Base-by-base conservation (phyloP, 2,888 invertebrate species). In the Tricholauxania praeusta region DNA sequence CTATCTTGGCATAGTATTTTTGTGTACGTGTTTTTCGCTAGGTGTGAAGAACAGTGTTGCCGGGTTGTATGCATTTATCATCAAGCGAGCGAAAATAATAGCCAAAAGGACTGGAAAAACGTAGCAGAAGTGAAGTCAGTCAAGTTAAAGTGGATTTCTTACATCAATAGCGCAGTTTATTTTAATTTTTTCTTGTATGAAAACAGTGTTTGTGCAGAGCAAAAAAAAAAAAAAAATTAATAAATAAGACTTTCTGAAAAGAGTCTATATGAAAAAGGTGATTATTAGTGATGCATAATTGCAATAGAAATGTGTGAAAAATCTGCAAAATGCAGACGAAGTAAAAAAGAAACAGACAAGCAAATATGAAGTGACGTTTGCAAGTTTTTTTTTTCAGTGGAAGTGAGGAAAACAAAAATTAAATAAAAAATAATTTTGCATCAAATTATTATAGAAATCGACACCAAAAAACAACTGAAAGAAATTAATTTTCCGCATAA, bases 91-190 rank as follows among this genome's bases (percentile, higher is more conserved):
- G 66, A 66, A 66, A 12, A 39, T 53, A 22, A 39, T 3, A 17
- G n/a, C 52, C n/a, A 70, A 63, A 32, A 52, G 32, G 51, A 52
- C 47, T 48, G 52, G 2, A 32, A 65, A 48, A 65, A 55, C 59
- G 62, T 66, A 67, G 66, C 67, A 72, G 67, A 63, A 60, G 66
- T 72, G 57, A 72, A 72, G 39, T 66, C 52, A 60, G 52, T 47
- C 47, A n/a, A 39, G 1, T 10, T 1, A 39, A 39, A 39, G 53
- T 15, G n/a, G 53, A 10, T 15, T 15, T 28, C 1, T 60, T 49
- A 60, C 49, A 60, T 32, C 17, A 19, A 19, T 47, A n/a, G n/a
- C 22, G 47, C 22, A 53, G 12, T 39, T 39, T 7, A 10, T 53
- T 70, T 52, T n/a, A 47, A 47, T 12, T 70, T 63, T 68, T 63